Base-by-base conservation (phyloP, 1,140 invertebrate species). In the Dufourea novaeangliae region DNA sequence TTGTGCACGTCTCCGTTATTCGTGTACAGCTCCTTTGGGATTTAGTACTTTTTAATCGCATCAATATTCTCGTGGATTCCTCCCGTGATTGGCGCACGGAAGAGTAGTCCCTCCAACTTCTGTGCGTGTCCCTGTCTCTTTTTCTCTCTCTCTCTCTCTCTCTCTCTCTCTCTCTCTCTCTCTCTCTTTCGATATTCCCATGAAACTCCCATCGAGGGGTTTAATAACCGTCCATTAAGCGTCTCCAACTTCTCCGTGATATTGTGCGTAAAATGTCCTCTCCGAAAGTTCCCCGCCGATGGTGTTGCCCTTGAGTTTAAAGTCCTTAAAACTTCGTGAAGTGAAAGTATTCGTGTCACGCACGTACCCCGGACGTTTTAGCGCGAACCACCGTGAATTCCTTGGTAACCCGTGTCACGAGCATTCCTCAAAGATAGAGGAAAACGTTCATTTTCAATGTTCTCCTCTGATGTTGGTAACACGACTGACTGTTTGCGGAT, bases 401-500 rank as follows among this genome's bases (percentile, higher is more conserved):
- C 64, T 37, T 2, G 39, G 73, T 69, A 29, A 32, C 37, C 56
- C 11, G 14, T 37, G 50, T 75, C 27, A 22, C 29, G 41, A 57
- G 6, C 14, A 41, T 74, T 56, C 37, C 32, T 54, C 32, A n/a
- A n/a, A n/a, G n/a, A n/a, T n/a, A n/a, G 41, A 46, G 17, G 11
- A 1, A 11, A 11, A 17, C 44, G 17, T 20, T 0, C 44, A 6
- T 20, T 4, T n/a, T 37, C 34, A n/a, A 6, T 44, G 11, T 50
- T 46, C 46, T 7, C 20, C 46, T 1, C 46, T 50, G 41, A 5
- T 17, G 14, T 20, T 5, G 41, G 20, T 14, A n/a, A 50, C 20
- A 25, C 22, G 27, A 37, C 29, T 46, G n/a, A 22, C 54, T 72
- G 1, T 67, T n/a, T n/a, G n/a, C n/a, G 41, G 37, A 56, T 88